Evolutionary conservation across 2,888 invertebrate species (phyloP).

Genomic region (Sarcophaga rosellei): DNA sequence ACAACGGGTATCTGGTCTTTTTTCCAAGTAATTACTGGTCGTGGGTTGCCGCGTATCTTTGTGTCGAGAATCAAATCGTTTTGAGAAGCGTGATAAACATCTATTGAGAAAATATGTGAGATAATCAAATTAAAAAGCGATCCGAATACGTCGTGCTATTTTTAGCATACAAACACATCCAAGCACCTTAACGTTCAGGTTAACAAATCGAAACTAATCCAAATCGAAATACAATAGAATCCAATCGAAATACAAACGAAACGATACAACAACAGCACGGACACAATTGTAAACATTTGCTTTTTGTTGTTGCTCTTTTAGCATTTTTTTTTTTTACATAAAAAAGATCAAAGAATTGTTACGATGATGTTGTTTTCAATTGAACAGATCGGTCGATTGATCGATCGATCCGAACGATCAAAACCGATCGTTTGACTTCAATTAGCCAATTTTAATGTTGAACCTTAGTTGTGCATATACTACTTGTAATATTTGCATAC

Average conservation of each 20-base stretch:
- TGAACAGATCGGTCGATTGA: constrained; percentile 11
- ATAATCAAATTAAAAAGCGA: constrained; percentile 44
- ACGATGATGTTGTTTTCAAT: constrained; percentile 35
- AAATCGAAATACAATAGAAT: too few relatives aligned
- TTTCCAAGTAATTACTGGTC: constrained; percentile 88
- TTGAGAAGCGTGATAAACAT: constrained; percentile 87
- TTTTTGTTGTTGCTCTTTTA: not conserved
- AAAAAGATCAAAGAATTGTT: constrained; percentile 52
- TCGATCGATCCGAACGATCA: constrained; percentile 10
- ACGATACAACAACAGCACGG: not conserved
- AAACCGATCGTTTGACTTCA: not conserved
- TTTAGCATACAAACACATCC: constrained; percentile 47
- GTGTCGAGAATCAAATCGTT: constrained; percentile 91
- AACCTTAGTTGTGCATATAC: not conserved
- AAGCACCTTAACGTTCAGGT: not conserved
- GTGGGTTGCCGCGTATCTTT: constrained; percentile 88
- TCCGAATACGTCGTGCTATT: constrained; percentile 49
- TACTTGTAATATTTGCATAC: not conserved
- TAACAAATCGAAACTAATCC: too few relatives aligned
- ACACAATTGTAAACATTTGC: not conserved
- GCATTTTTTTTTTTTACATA: too few relatives aligned
- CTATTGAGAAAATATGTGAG: constrained; percentile 80
- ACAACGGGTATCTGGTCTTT: constrained; percentile 85
- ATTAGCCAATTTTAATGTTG: constrained; percentile 19
- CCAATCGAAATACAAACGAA: not conserved